These are phyloP conservation scores for Bryconaethiops microstoma DNA, from an alignment of 2,797 vertebrate genomes.

Conservation along the genomic window DNA sequence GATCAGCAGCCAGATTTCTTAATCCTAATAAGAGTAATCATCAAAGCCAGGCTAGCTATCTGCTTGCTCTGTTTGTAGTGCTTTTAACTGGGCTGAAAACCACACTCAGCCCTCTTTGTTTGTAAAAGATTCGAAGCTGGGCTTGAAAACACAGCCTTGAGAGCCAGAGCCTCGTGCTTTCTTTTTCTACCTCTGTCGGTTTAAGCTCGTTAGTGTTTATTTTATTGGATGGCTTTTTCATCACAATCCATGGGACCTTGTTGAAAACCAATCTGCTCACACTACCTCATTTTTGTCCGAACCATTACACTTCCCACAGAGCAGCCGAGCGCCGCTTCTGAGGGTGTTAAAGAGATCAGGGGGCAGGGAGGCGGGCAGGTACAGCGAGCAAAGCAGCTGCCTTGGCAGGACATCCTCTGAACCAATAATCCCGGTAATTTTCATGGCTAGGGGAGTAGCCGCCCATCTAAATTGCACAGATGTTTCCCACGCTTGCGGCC, in stretches of 20 bases:
- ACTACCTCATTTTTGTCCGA: constrained; percentile 50
- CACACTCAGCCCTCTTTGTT: constrained; percentile 52
- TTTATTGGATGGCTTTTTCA: constrained; percentile 58
- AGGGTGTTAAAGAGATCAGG: constrained; percentile 54
- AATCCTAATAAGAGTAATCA: constrained; percentile 52
- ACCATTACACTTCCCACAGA: constrained; percentile 49
- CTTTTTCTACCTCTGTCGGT: constrained; percentile 43
- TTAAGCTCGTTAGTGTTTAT: constrained; percentile 58
- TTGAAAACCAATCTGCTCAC: constrained; percentile 58
- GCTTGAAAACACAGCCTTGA: constrained; percentile 38
- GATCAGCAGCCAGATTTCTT: constrained; percentile 4
- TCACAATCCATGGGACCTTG: constrained; percentile 46
- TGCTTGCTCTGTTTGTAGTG: constrained; percentile 28
- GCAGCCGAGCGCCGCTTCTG: constrained; percentile 33
- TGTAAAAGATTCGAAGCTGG: constrained; percentile 51
- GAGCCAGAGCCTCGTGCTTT: constrained; percentile 31
- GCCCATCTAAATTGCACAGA: constrained; percentile 54
- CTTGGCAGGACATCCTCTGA: constrained; percentile 56
- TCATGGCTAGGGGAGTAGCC: constrained; percentile 45
- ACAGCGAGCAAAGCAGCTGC: constrained; percentile 41
- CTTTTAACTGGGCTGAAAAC: constrained; percentile 51
- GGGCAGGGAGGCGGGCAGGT: constrained; percentile 45
- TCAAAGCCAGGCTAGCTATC: constrained; percentile 20
- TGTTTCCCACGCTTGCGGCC: constrained; percentile 61
- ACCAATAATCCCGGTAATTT: constrained; percentile 61